These are phyloP conservation scores for Pollenia amentaria DNA, from an alignment of 2,888 invertebrate species.

Conservation along the genomic window DNA sequence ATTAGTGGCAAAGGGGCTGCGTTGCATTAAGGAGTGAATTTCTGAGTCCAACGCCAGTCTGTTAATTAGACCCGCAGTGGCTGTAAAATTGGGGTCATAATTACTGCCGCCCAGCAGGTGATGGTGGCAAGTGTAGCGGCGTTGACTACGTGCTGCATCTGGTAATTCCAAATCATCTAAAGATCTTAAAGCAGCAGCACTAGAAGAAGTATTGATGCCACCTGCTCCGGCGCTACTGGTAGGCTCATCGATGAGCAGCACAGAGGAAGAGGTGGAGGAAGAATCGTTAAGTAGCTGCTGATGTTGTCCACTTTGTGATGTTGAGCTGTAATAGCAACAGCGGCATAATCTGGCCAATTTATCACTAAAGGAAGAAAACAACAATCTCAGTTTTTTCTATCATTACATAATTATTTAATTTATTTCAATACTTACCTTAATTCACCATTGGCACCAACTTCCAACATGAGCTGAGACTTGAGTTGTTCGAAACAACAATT, in stretches of 20 bases:
- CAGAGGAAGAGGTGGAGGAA: slow-evolving; percentile 85
- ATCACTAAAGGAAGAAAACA: slow-evolving; percentile 76
- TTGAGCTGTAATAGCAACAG: slow-evolving; percentile 82
- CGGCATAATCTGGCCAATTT: slow-evolving; percentile 83
- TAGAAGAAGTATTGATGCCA: slow-evolving; percentile 77
- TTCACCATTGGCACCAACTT: slow-evolving; percentile 78
- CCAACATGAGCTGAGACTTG: slow-evolving; percentile 81
- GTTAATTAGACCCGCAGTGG: slow-evolving; percentile 85
- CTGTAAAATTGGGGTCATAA: slow-evolving; percentile 81
- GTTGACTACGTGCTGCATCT: slow-evolving; percentile 80
- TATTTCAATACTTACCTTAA: slow-evolving; percentile 78
- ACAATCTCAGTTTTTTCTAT: background rate
- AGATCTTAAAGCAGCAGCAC: slow-evolving; percentile 86
- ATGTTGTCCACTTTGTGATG: slow-evolving; percentile 75
- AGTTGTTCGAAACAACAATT: slow-evolving; percentile 82
- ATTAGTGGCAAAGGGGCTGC: slow-evolving; percentile 85
- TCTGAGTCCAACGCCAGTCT: slow-evolving; percentile 85
- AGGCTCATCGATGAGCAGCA: slow-evolving; percentile 87
- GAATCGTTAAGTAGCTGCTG: slow-evolving; percentile 82
- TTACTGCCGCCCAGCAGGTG: slow-evolving; percentile 81
- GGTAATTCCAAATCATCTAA: slow-evolving; percentile 86
- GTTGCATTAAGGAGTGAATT: slow-evolving; percentile 84
- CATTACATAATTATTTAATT: background rate
- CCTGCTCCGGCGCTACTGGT: slow-evolving; percentile 76
- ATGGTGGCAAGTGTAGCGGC: slow-evolving; percentile 83